A percentile compares a stretch with the other conserved stretches of the same genome.
Conservation (phyloP, 2,888 invertebrate genomes). For the Cremastinae sp. region DNA sequence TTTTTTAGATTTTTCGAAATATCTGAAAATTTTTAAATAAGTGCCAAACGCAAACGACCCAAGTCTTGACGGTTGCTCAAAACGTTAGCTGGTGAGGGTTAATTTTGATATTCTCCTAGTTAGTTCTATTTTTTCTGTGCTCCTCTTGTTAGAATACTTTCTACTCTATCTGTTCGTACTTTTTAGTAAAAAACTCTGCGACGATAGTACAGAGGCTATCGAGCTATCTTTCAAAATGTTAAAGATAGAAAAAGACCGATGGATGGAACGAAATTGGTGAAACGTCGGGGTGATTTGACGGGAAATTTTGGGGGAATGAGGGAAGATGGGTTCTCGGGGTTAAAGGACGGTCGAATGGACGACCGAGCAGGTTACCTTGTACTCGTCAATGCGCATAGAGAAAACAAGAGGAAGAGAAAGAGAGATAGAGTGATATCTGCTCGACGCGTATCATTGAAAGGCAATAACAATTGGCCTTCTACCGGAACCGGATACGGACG, state of each 20-base stretch:
- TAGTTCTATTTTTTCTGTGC: too few species aligned
- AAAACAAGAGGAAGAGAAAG: constrained; percentile 22
- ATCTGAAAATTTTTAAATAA: too few species aligned
- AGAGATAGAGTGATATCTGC: too few species aligned
- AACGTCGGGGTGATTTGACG: constrained; percentile 25
- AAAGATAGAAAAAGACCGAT: background rate
- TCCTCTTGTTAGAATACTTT: too few species aligned
- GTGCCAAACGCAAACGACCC: too few species aligned
- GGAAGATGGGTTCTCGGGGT: constrained; percentile 30
- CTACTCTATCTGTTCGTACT: too few species aligned
- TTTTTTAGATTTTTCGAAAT: too few species aligned
- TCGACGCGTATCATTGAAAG: constrained; percentile 65
- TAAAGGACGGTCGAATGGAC: constrained; percentile 49
- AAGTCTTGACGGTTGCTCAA: too few species aligned
- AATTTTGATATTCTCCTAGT: too few species aligned
- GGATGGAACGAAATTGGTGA: background rate
- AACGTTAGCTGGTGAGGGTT: too few species aligned
- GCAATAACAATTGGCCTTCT: constrained; percentile 73
- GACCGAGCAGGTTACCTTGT: constrained; percentile 4
- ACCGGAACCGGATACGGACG: constrained; percentile 72
- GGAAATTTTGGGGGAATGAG: constrained; percentile 26
- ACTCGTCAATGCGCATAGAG: background rate
- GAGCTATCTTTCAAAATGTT: background rate
- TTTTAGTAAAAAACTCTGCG: too few species aligned
- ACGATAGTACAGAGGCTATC: too few species aligned